Base-by-base conservation (phyloP, 2,113 vertebrate species). In the Helogale parvula region DNA sequence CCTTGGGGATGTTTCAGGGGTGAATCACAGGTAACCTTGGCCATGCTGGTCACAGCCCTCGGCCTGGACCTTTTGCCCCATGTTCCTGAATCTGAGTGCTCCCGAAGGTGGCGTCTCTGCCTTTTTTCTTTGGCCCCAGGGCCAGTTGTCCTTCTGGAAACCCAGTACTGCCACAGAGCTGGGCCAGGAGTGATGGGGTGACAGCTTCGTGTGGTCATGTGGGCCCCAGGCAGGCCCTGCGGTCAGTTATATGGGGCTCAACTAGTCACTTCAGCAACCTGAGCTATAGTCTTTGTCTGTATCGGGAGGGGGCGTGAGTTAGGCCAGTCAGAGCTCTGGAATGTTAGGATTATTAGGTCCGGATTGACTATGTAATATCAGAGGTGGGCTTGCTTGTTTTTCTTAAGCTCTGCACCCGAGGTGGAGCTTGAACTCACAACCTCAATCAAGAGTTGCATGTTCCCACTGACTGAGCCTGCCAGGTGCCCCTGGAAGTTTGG, bases 31-130 rank as follows among this genome's bases (percentile, higher is more conserved):
- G 68, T 13, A 2, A 7, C 45, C 52, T n/a, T 79, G 69, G 25
- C 41, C 7, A 0, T 17, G 47, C 16, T 1, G 0, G 60, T 14
- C 23, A 0, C 3, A 2, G 0, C 12, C 66, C 54, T 71, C 2
- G 0, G 25, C 33, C 7, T 35, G 33, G 79, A 54, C 35, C 0
- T 8, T 16, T 29, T 38, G 5, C 63, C 35, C 41, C 6, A 0
- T 0, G 14, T 23, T 12, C 11, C 17, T 14, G 68, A 33, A 4
- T 10, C 63, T 4, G 25, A n/a, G 16, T 41, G 54, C 35, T 31
- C 25, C 21, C 41, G 5, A 41, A 60, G 65, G 31, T 0, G 19
- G 65, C 8, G 3, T 17, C 6, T 41, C 86, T 57, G 47, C 41
- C 38, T 45, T 27, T 79, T 74, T 19, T 19, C 72, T 47, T 16